These are phyloP conservation scores for Mastacembelus armatus DNA, from an alignment of 2,797 vertebrate genomes.

Conservation along the genomic window DNA sequence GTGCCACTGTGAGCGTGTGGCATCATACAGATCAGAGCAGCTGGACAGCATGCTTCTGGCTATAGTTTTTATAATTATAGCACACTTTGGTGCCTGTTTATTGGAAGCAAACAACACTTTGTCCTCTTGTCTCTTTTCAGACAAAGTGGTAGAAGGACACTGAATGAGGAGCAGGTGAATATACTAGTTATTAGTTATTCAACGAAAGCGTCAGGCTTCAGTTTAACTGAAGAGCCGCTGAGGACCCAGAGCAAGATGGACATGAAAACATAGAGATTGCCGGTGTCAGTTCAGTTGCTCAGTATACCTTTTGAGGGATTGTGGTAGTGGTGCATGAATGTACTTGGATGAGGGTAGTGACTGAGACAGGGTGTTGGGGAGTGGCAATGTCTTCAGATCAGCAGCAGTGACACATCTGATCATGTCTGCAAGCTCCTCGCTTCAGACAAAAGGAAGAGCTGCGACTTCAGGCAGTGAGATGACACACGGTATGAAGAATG, in stretches of 20 bases:
- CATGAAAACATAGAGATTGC: constrained; percentile 68
- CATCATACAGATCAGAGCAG: constrained; percentile 62
- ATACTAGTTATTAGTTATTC: constrained; percentile 36
- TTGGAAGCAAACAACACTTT: constrained; percentile 19
- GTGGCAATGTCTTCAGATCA: constrained; percentile 51
- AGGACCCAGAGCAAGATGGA: constrained; percentile 56
- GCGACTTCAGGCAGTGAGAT: constrained; percentile 32
- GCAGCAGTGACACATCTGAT: constrained; percentile 77
- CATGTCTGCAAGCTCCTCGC: constrained; percentile 64
- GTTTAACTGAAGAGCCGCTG: constrained; percentile 53
- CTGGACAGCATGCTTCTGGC: constrained; percentile 51
- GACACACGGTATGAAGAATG: constrained; percentile 26
- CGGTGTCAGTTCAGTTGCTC: constrained; percentile 49
- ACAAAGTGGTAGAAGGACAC: constrained; percentile 10
- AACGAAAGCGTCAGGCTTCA: constrained; percentile 32
- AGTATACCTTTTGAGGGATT: constrained; percentile 52
- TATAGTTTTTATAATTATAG: constrained; percentile 31
- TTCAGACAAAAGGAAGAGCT: constrained; percentile 64
- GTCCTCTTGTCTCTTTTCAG: constrained; percentile 25
- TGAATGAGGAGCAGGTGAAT: constrained; percentile 14
- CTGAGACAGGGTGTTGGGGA: constrained; percentile 31
- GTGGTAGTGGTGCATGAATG: constrained; percentile 41
- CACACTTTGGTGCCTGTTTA: constrained; percentile 43
- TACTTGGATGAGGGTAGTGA: constrained; percentile 49
- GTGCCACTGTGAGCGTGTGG: constrained; percentile 46